Base-by-base conservation (phyloP, 2,113 vertebrate genomes). In the Labeo rohita region DNA sequence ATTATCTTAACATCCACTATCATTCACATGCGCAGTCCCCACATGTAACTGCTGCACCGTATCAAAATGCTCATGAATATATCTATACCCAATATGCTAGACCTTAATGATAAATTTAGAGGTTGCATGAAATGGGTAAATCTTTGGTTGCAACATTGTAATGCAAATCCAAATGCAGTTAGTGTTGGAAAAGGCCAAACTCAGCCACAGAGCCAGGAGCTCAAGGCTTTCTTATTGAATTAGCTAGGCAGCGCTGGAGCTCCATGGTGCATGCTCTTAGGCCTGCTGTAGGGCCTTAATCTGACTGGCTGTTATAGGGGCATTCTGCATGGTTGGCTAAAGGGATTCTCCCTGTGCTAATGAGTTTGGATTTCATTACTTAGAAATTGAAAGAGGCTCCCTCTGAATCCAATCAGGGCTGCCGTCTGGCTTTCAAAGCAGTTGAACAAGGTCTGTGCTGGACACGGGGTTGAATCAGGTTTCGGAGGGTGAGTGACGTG, bases 291-390 rank as follows among this genome's bases (percentile, higher is more conserved):
- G 78, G 86, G 36, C 61, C 65, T 87, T 90, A 89, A 88, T 88
- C 88, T 86, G 86, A 86, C 86, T 89, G 88, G 77, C 84, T 90
- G 52, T 85, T 86, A 79, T 75, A 72, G 78, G 63, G 73, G 54
- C 65, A 89, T 86, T 86, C 85, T 89, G 89, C 84, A 76, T 87
- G 84, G 84, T 39, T 75, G 74, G 65, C 88, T 90, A 86, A 90
- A 74, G 84, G 88, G 86, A 89, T 89, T 90, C 84, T 88, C 54
- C 77, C 43, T 70, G 85, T 72, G 70, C 77, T 86, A 88, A 90
- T 86, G 89, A 83, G 50, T 90, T 88, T 83, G 80, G 85, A 88
- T 88, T 88, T 90, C 87, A 90, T 90, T 88, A 72, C 89, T 36
- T 52, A 87, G 87, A 88, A 87, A 87, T 85, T 68, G 79, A 84